Evolutionary conservation across 2,797 vertebrate species (phyloP), one percentile per base, ranked within the genome.

Genomic region (Notolabrus celidotus): DNA sequence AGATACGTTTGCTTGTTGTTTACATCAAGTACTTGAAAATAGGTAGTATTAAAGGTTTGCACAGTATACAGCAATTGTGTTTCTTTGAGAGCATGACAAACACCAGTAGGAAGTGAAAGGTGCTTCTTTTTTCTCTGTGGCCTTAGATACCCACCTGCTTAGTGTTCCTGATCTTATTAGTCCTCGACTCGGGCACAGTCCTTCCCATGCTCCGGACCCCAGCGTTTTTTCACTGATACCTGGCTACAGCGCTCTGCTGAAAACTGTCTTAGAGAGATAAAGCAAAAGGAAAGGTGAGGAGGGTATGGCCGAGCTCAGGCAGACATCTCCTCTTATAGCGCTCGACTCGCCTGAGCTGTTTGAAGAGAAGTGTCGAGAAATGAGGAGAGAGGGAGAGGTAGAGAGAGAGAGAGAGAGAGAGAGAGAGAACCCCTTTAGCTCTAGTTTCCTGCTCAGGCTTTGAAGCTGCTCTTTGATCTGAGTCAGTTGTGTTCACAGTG

Each of bases 21-120:
- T 96, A 95, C 93, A 93, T 92, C 88, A 90, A 92, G 93, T 96
- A 95, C 96, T 96, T 96, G 95, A 96, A 96, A 67, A 76, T 89
- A 86, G 53, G 54, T 86, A 67, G 73, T 77, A 55, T 71, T 83
- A 72, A 69, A 67, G 75, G 79, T 79, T 72, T 89, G 84, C 85
- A 86, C 73, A 82, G 82, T 77, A 36, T 71, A 65, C 71, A 79
- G 80, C 74, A 72, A 39, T 50, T 58, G 52, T 80, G 80, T 75
- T 71, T 69, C 34, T 36, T 50, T 69, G 77, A 82, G 67, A 77
- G 75, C 78, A 77, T 90, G 77, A 79, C 56, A 59, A 73, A 82
- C 67, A 77, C 69, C 69, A 43, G 57, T 74, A 57, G 63, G 58
- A 71, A 74, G 71, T 71, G 77, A 87, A 84, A 80, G 88, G 88